phyloP scores from a whole-genome alignment of 1,140 invertebrate species.

The Psilanteris sp. region DNA sequence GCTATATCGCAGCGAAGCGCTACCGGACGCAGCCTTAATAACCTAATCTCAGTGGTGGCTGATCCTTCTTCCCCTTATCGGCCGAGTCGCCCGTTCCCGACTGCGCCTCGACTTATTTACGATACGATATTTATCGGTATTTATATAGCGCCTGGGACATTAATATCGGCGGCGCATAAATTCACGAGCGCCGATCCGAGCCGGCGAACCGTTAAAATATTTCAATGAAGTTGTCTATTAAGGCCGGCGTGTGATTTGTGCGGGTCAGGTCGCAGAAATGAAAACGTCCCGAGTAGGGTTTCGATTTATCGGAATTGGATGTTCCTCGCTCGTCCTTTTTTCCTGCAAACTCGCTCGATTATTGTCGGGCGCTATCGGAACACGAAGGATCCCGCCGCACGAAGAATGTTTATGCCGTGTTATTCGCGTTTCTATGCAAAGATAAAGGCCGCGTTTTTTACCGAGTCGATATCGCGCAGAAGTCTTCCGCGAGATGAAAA shows the following conservation, averaged over 20 bases:
- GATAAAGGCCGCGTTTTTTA: slow-evolving; percentile 24
- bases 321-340: background rate
- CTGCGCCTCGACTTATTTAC: slow-evolving; percentile 56
- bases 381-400: background rate
- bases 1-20: slow-evolving; percentile 62
- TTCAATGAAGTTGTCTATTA: slow-evolving; percentile 62
- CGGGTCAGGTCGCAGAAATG: slow-evolving; percentile 31
- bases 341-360: background rate
- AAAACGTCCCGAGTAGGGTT: slow-evolving; percentile 22
- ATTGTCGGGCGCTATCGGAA: background rate
- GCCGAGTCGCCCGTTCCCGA: slow-evolving; percentile 36
- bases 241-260: slow-evolving; percentile 35
- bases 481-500: slow-evolving; percentile 11
- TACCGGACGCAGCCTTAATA: slow-evolving; percentile 65
- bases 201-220: slow-evolving; percentile 53
- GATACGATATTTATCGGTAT: slow-evolving; percentile 64
- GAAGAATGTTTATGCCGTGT: slow-evolving; percentile 17
- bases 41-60: slow-evolving; percentile 62
- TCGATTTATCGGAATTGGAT: slow-evolving; percentile 27
- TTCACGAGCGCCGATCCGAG: slow-evolving; percentile 27
- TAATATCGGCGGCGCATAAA: slow-evolving; percentile 55
- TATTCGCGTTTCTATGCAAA: slow-evolving; percentile 28
- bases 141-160: slow-evolving; percentile 55
- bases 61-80: slow-evolving; percentile 63
- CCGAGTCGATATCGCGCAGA: slow-evolving; percentile 23